These are phyloP conservation scores for Cataglyphis cursor DNA, from an alignment of 2,888 invertebrate genomes.

Conservation along the genomic window DNA sequence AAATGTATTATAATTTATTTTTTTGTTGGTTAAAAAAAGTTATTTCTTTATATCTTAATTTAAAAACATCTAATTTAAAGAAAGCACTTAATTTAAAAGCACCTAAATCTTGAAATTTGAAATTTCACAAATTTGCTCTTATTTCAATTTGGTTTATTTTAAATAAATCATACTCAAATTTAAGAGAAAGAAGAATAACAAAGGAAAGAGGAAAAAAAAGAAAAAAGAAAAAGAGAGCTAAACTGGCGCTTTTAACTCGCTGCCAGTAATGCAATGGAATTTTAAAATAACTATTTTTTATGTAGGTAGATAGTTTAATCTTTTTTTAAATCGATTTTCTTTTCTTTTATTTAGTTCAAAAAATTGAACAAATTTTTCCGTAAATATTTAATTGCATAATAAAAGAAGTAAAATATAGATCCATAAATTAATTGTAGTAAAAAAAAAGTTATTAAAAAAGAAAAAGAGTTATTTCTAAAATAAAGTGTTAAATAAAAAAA, in stretches of 20 bases:
- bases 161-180: slow-evolving; percentile 6
- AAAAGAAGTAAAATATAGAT: neutral
- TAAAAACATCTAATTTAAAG: too few relatives aligned
- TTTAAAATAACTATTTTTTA: neutral
- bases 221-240: too few relatives aligned
- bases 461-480: neutral
- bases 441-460: neutral
- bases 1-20: neutral
- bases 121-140: neutral
- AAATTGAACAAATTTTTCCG: neutral
- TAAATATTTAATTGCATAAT: neutral
- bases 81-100: neutral
- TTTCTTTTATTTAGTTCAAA: neutral
- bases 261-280: slow-evolving; percentile 6
- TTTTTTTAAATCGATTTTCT: neutral
- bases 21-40: neutral
- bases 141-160: neutral
- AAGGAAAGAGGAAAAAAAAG: too few relatives aligned
- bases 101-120: neutral
- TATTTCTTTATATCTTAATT: neutral
- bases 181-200: neutral
- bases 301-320: neutral
- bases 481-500: neutral
- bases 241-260: neutral
- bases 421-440: neutral